Base-by-base conservation (phyloP, 2,888 invertebrate species). In the Hermaeophaga mercurialis region DNA sequence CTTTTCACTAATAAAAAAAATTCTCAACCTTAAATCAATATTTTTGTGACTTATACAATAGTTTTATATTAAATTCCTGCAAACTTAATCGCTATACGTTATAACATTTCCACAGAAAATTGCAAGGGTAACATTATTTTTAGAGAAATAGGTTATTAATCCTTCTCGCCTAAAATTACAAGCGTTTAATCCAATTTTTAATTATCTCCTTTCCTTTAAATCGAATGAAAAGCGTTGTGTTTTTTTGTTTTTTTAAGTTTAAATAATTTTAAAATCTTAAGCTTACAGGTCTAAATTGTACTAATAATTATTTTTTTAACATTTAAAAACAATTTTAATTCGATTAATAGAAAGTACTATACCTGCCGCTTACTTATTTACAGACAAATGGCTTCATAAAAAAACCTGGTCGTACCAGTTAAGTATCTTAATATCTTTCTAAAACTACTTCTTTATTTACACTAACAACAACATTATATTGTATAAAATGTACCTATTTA, bases 1-100 rank as follows among this genome's bases (percentile, higher is more conserved):
- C 73, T 75, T 76, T 77, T 77, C 76, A 77, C 77, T 77, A 77
- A 75, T 77, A 77, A 77, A 77, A 52, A 75, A 77, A 77, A 75
- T 73, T 73, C 66, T 73, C 71, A 75, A 75, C 73, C 73, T 73
- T 75, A 76, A 76, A 72, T 73, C 72, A 76, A 75, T 74, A 68
- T 68, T 69, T 69, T 73, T 74, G 75, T 71, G 73, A 73, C 75
- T 75, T 76, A 75, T 72, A 75, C 72, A 73, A 73, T 74, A 73
- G 71, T 69, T 74, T 75, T 74, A 70, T 73, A 71, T 73, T 73
- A 71, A 74, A 71, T 73, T 73, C 70, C 73, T 74, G 73, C 71
- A 73, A 74, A 73, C 74, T 72, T 75, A 75, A 72, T 69, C 64
- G 62, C 72, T 73, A 71, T 70, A 73, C 70, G 71, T 24, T 66